phyloP scores from a whole-genome alignment of 2,113 vertebrate genomes.

The Pterocles orientalis region DNA sequence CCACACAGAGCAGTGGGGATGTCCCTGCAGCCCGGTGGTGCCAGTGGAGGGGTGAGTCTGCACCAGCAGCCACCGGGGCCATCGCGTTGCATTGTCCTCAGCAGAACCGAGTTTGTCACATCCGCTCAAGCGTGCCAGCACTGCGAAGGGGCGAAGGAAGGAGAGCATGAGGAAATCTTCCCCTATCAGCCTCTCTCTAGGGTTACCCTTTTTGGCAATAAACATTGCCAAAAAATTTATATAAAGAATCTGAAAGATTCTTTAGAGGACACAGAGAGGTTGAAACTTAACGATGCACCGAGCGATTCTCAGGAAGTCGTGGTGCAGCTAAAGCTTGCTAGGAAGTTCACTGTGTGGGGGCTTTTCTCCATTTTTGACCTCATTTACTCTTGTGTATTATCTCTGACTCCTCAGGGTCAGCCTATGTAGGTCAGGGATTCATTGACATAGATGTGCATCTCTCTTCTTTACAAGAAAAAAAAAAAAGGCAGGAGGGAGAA shows the following conservation, averaged over 20 bases:
- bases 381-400: constrained; percentile 65
- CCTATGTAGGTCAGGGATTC: constrained; percentile 70
- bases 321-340: neutral
- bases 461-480: constrained; percentile 8
- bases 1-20: neutral
- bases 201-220: neutral
- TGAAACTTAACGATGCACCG: fast-evolving
- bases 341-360: neutral
- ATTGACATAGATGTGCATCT: constrained; percentile 61
- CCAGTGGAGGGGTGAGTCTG: neutral
- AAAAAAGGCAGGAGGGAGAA: neutral
- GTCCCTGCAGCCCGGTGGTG: neutral
- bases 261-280: neutral
- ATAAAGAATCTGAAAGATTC: neutral
- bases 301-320: neutral
- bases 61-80: neutral
- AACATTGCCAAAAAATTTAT: neutral
- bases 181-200: neutral
- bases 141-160: neutral
- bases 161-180: neutral
- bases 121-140: neutral
- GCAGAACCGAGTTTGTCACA: constrained; percentile 1
- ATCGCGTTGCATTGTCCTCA: neutral
- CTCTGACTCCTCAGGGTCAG: constrained; percentile 65
- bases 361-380: constrained; percentile 48